Evolutionary conservation across 2,888 invertebrate species (phyloP), one percentile per base, ranked within the genome.

Genomic region (Eilema depressum): DNA sequence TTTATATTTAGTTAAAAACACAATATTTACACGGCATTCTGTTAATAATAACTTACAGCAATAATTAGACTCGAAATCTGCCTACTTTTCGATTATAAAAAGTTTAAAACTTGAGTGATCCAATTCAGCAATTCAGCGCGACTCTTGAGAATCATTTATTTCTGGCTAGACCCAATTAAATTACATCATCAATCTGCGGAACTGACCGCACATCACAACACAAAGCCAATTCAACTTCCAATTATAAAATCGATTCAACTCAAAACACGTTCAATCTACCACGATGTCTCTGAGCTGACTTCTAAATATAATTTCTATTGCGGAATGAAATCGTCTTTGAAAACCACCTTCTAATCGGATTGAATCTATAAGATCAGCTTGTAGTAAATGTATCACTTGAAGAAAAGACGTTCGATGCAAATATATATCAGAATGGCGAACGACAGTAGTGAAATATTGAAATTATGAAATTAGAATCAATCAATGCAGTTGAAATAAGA

Each of bases 161-260:
- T 10, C n/a, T 53, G 37, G 61, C 61, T 67, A 63, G 70, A 78
- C 69, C 73, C 73, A 79, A 78, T 82, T 75, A 78, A 78, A 77
- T 77, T 75, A 66, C 71, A 79, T 78, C 82, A 82, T 87, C 81
- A 86, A 87, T 88, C 83, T 80, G 74, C 65, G 11, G 60, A 72
- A 66, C 74, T 76, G 80, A 81, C 75, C 72, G 71, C 77, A 80
- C 83, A 79, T 83, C 84, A 86, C 82, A 83, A 83, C 80, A 85
- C 72, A 67, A 76, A 75, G 70, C 73, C 68, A 73, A 73, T 76
- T 79, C 71, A 82, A 81, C 80, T 78, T 77, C 77, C 86, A 85
- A 87, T 86, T 83, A 81, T 78, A 78, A 77, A 73, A 75, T 69
- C 78, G 69, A 78, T 77, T 73, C 75, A 66, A 75, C 78, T 84